Conservation (phyloP, 1,140 invertebrate genomes). For the Catajapyx aquilonaris region DNA sequence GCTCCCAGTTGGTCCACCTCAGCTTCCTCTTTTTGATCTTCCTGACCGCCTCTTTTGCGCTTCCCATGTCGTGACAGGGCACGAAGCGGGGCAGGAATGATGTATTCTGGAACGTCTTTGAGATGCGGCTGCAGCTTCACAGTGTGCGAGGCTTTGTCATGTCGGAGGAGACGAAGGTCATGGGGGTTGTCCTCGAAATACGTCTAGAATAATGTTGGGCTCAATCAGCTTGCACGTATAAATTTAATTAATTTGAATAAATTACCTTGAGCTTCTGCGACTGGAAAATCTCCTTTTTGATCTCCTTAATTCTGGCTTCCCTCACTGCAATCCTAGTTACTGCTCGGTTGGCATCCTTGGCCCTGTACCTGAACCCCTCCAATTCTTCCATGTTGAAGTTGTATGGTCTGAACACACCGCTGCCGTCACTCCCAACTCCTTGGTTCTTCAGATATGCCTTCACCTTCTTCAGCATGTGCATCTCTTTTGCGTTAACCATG, state of each 20-base stretch:
- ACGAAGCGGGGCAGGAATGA: constrained; percentile 58
- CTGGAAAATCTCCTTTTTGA: constrained; percentile 81
- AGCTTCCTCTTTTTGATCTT: too few relatives aligned
- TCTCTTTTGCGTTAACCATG: too few relatives aligned
- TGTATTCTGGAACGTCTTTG: constrained; percentile 84
- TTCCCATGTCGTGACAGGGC: too few relatives aligned
- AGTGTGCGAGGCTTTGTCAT: constrained; percentile 79
- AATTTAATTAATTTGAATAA: too few relatives aligned
- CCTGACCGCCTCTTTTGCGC: too few relatives aligned
- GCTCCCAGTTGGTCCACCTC: too few relatives aligned
- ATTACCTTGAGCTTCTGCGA: constrained; percentile 76
- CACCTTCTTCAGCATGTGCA: too few relatives aligned
- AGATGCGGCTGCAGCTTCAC: constrained; percentile 67
- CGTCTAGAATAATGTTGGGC: constrained; percentile 33
- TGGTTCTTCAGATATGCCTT: too few relatives aligned
- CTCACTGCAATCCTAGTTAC: constrained; percentile 79
- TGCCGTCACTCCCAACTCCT: too few relatives aligned
- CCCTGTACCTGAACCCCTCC: constrained; percentile 84
- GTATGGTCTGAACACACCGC: too few relatives aligned
- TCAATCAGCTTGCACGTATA: too few relatives aligned
- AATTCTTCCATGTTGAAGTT: constrained; percentile 88
- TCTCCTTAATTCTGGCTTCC: constrained; percentile 87
- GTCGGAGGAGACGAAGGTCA: constrained; percentile 68
- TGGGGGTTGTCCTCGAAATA: constrained; percentile 90
- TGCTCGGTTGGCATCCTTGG: constrained; percentile 80